Conservation (phyloP, 2,113 vertebrate species). For the Myanophis thanlyinensis region DNA sequence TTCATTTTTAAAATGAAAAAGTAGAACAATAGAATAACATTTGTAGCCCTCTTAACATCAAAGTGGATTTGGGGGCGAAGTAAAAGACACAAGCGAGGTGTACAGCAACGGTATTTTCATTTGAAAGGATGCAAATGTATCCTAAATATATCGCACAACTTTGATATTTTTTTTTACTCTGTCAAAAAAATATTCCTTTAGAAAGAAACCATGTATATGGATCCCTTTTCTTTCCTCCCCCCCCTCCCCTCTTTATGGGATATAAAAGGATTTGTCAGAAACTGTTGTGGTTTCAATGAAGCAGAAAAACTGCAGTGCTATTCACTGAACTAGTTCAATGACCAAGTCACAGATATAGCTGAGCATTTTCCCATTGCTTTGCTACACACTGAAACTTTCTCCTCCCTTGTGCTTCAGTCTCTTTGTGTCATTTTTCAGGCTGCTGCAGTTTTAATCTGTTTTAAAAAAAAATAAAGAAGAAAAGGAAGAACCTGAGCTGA, state of each 20-base stretch:
- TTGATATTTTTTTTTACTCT: conserved; percentile 47
- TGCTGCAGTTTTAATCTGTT: conserved; percentile 13
- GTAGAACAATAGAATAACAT: background rate
- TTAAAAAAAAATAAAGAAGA: background rate
- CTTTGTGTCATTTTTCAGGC: background rate
- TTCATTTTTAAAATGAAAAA: background rate
- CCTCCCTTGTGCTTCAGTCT: background rate
- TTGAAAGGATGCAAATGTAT: background rate
- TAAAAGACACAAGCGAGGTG: background rate
- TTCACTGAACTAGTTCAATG: conserved; percentile 27
- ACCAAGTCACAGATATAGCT: background rate
- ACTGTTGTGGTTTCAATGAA: conserved; percentile 46
- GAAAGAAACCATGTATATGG: conserved; percentile 50
- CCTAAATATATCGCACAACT: conserved; percentile 47
- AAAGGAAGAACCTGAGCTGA: background rate
- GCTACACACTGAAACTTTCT: conserved; percentile 24
- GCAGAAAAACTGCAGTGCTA: conserved; percentile 50
- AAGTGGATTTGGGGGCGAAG: conserved; percentile 19
- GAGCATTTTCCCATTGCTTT: conserved; percentile 12
- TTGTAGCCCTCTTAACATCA: conserved; percentile 24
- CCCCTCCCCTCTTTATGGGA: background rate
- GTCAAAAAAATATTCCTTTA: conserved; percentile 47
- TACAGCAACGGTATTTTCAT: background rate
- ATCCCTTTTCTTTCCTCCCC: background rate
- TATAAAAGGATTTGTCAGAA: conserved; percentile 67